These are phyloP conservation scores for Diogma glabrata DNA, from an alignment of 2,888 invertebrate species.

Conservation along the genomic window DNA sequence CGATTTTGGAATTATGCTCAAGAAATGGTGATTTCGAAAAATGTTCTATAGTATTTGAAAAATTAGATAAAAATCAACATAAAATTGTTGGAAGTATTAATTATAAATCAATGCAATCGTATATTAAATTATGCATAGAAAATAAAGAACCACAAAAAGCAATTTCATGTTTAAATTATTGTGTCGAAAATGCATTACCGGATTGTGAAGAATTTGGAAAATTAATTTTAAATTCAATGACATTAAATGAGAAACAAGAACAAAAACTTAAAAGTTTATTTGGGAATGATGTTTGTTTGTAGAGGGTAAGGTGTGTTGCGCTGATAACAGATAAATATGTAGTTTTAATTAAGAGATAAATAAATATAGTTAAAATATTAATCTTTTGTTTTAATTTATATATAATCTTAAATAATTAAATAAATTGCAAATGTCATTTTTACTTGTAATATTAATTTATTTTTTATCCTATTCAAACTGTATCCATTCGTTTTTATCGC, in stretches of 20 bases:
- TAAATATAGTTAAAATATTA: too few species aligned
- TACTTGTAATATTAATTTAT: too few species aligned
- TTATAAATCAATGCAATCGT: constrained; percentile 38
- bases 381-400: too few species aligned
- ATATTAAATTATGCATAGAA: constrained; percentile 43
- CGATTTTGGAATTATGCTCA: constrained; percentile 41
- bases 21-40: constrained; percentile 41
- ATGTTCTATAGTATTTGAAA: constrained; percentile 40
- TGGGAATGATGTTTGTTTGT: constrained; percentile 29
- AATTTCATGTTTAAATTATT: constrained; percentile 45
- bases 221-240: constrained; percentile 31
- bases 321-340: too few species aligned
- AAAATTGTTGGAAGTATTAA: constrained; percentile 45
- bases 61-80: constrained; percentile 40
- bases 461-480: too few species aligned
- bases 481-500: too few species aligned
- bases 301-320: too few species aligned
- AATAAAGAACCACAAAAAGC: constrained; percentile 41
- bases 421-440: too few species aligned
- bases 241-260: constrained; percentile 39
- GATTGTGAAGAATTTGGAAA: constrained; percentile 37
- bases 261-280: constrained; percentile 39
- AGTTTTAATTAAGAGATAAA: too few species aligned
- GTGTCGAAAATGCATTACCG: constrained; percentile 42
- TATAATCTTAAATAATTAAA: too few species aligned